Base-by-base conservation (phyloP, 1,140 invertebrate species). In the Tribolium castaneum region DNA sequence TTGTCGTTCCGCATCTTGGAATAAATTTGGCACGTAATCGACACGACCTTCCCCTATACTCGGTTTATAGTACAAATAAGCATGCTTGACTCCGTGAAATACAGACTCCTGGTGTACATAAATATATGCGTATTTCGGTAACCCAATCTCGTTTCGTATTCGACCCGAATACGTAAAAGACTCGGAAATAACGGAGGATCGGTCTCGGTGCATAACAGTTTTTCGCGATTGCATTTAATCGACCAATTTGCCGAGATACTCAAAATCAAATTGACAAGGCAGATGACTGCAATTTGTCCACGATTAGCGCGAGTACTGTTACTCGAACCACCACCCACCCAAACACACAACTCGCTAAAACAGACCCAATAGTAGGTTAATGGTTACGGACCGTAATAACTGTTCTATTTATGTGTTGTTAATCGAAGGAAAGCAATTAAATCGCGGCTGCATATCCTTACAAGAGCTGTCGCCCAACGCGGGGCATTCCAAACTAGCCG, bases 11-110 rank as follows among this genome's bases (percentile, higher is more conserved):
- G 51, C 51, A 14, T 52, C 16, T 66, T 14, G 14, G 59, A 66
- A 66, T 66, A 66, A 66, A 66, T 66, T 35, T 30, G 30, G 59
- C 59, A 66, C 59, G 59, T 66, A 59, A 59, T 59, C 54, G 54
- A 22, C 9, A 25, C 56, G 56, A 62, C 56, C 56, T 30, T 59
- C 59, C 30, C 12, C n/a, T 45, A 66, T 66, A 35, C 13, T 66
- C 59, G 30, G 25, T 34, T 35, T 14, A 12, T 14, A 14, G 25
- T 14, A 66, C 59, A 66, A 66, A 66, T 66, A 66, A 66, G 16
- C 59, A 35, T 66, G 30, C 13, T 35, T 66, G 25, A 13, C 51
- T 52, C 30, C 14, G 9, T 59, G 54, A 59, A 59, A 59, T 59
- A 59, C 54, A 59, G 54, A 59, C 54, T 59, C 19, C 54, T 30